These are phyloP conservation scores for Lytechinus pictus DNA, from an alignment of 35 echinoderm and acorn worm species.

Conservation along the genomic window DNA sequence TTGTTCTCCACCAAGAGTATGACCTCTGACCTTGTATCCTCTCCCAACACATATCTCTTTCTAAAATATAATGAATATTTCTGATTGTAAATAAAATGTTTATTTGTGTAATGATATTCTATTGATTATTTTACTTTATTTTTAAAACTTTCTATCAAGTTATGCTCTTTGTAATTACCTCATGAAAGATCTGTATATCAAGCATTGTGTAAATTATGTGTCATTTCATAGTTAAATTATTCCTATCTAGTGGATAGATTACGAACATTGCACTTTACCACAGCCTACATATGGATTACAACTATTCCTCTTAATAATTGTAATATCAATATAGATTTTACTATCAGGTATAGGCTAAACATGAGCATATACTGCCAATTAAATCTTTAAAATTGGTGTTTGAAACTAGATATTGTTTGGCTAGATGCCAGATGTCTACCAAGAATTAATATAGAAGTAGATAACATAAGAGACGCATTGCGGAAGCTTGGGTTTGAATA, in stretches of 20 bases:
- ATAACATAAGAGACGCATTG: not conserved
- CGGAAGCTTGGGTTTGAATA: not conserved
- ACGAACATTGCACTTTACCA: not conserved
- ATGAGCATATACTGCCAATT: not conserved
- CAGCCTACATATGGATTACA: not conserved
- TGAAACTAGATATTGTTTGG: not conserved
- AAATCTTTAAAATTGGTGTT: not conserved
- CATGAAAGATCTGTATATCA: constrained; percentile 38
- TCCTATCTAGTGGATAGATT: not conserved
- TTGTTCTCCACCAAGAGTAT: not conserved
- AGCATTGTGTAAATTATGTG: not conserved
- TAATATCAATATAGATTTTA: not conserved
- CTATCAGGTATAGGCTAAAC: not conserved
- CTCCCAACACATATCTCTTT: not conserved
- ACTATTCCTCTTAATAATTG: not conserved
- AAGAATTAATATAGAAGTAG: no score
- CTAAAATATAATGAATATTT: not conserved
- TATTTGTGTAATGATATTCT: constrained; percentile 38
- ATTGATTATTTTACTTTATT: constrained; percentile 39
- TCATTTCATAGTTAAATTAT: constrained; percentile 15
- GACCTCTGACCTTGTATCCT: not conserved
- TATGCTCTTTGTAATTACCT: constrained; percentile 45
- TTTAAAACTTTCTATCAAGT: constrained; percentile 38
- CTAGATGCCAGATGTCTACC: no score
- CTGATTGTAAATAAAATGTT: constrained; percentile 22